These are phyloP conservation scores for Prionailurus bengalensis DNA, from an alignment of 2,113 vertebrate genomes.

Conservation along the genomic window DNA sequence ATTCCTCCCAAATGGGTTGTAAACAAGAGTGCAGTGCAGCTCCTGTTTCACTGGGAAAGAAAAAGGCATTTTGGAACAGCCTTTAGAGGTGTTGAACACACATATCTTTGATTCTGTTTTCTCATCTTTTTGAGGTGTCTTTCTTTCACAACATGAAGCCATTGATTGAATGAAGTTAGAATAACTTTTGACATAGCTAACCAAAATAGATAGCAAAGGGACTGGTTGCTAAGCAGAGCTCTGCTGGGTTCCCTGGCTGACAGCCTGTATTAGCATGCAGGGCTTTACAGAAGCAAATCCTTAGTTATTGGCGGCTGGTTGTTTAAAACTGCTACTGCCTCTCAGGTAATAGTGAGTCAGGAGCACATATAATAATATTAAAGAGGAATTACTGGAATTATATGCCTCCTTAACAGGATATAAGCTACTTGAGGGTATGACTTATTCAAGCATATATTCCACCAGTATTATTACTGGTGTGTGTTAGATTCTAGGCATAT, in stretches of 20 bases:
- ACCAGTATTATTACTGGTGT: background rate
- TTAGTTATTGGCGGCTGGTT: conserved; percentile 43
- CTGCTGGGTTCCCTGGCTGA: conserved; percentile 64
- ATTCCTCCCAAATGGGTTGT: conserved; percentile 64
- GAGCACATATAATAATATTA: background rate
- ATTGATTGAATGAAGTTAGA: conserved; percentile 80
- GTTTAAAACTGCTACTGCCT: conserved; percentile 49
- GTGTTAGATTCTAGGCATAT: background rate
- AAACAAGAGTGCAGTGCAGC: conserved; percentile 61
- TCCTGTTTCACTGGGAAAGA: conserved; percentile 36
- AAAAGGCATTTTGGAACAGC: conserved; percentile 21
- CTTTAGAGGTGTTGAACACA: background rate
- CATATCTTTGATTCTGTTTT: conserved; percentile 44
- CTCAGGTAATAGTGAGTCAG: conserved; percentile 35
- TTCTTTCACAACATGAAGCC: conserved; percentile 67
- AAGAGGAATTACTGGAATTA: background rate
- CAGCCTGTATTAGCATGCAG: conserved; percentile 59
- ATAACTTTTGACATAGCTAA: conserved; percentile 79
- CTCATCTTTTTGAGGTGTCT: conserved; percentile 36
- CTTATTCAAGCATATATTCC: background rate
- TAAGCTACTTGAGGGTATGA: background rate
- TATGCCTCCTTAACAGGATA: background rate
- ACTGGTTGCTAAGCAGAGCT: conserved; percentile 78
- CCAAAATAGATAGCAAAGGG: conserved; percentile 79
- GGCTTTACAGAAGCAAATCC: conserved; percentile 56